Percentiles rank a stretch among this genome's conserved stretches.
These are phyloP conservation scores for Diacarnus erythraeanus DNA, from an alignment of 37 sponge, comb jelly and placozoan genomes.

Conservation along the genomic window DNA sequence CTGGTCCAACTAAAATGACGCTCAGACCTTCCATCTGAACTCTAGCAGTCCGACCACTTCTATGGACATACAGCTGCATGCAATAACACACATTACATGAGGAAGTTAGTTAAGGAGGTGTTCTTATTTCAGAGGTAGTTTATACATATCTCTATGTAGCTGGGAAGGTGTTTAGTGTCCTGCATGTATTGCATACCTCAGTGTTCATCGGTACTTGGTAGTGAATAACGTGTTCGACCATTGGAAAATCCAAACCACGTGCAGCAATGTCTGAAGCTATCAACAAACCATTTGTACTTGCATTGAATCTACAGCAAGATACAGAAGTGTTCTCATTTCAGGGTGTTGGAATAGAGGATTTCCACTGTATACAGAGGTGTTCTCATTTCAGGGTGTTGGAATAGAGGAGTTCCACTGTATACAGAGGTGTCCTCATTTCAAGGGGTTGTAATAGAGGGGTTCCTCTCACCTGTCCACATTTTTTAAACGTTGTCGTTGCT, in stretches of 20 bases:
- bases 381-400: not conserved
- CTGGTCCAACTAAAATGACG: constrained; percentile 87
- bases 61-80: constrained; percentile 96
- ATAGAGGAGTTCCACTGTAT: too few relatives aligned
- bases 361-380: not conserved
- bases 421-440: not conserved
- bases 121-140: not conserved
- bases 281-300: constrained; percentile 45
- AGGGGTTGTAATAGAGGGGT: too few relatives aligned
- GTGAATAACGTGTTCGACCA: constrained; percentile 91
- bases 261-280: constrained; percentile 95
- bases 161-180: not conserved
- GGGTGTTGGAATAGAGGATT: too few relatives aligned
- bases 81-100: not conserved
- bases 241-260: constrained; percentile 89
- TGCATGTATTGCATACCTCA: constrained; percentile 50
- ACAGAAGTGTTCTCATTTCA: not conserved
- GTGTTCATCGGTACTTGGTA: constrained; percentile 88
- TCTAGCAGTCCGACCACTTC: constrained; percentile 98
- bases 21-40: constrained; percentile 84
- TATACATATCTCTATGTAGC: not conserved
- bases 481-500: constrained; percentile 95
- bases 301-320: constrained; percentile 47
- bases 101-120: not conserved
- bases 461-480: constrained; percentile 87